Evolutionary conservation across 2,888 invertebrate species (phyloP), one percentile per base, ranked within the genome.

Genomic region (Dicyrtoma fusca): DNA sequence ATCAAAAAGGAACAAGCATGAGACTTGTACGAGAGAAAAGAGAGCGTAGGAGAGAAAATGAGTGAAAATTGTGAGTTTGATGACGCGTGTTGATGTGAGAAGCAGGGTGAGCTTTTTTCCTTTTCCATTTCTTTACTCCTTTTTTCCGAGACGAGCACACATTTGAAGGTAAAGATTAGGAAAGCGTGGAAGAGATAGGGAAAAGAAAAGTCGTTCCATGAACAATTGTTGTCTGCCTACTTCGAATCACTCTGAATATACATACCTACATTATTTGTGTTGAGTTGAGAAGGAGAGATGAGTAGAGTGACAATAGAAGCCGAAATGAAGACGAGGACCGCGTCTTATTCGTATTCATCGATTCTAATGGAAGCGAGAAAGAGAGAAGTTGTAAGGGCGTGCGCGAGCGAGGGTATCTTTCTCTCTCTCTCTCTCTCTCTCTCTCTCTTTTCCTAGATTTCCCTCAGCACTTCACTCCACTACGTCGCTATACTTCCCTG

Each of bases 271-370:
- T 57, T 57, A 25, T 57, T 21, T 49, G 19, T 66, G 19, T 51
- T 34, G 51, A 34, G 51, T 34, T 66, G 57, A 44, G 61, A 10
- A 61, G 44, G 19, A 68, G 57, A 68, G 66, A 68, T 68, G 68
- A 68, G 45, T 59, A 59, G 55, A 57, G 68, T 68, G 57, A 68
- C 66, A 68, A 68, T 55, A 68, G 55, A 42, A 68, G 57, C 55
- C 42, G 66, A 55, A 68, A 42, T 34, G 55, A 66, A 66, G 55
- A 66, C 53, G 66, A 51, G 55, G 66, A 42, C 63, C 34, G 17
- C 42, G 51, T 68, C 70, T 64, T 73, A 55, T 65, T 42, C 68
- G 70, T 72, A 59, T 73, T 64, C 57, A 69, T 68, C 57, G 68
- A 66, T 47, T 64, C 73, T 57, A 66, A 45, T 57, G 51, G 62